phyloP scores from a whole-genome alignment of 2,113 vertebrate genomes.

The Taxidea taxus region DNA sequence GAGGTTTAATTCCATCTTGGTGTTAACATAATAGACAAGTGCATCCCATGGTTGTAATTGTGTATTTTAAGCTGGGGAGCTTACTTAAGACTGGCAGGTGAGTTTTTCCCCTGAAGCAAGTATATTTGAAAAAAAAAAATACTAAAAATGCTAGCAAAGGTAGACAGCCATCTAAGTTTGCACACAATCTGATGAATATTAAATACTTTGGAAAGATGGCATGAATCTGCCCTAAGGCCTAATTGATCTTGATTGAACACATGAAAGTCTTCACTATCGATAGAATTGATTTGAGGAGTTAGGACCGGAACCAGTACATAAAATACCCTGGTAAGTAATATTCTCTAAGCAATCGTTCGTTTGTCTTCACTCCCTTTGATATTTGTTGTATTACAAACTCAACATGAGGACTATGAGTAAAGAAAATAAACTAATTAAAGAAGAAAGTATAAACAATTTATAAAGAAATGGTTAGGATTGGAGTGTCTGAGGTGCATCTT shows the following conservation, averaged over 20 bases:
- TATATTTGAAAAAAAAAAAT: background rate
- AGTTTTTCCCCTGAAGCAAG: background rate
- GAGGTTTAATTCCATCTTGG: background rate
- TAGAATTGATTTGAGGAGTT: background rate
- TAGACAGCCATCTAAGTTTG: conserved; percentile 45
- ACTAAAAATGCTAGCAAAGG: background rate
- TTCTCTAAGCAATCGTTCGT: background rate
- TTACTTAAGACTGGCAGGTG: background rate
- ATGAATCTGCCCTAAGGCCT: background rate
- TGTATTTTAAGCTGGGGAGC: background rate
- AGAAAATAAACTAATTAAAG: conserved; percentile 4
- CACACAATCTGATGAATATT: conserved; percentile 67
- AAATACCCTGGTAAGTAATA: background rate
- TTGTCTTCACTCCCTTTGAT: background rate
- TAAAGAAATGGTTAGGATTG: background rate
- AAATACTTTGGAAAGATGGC: background rate
- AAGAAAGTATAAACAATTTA: background rate
- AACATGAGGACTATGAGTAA: background rate
- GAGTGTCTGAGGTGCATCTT: background rate
- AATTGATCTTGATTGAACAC: background rate
- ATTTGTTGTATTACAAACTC: background rate
- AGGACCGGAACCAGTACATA: background rate
- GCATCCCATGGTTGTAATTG: background rate
- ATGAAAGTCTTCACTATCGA: background rate
- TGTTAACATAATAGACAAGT: background rate